Percentiles rank a stretch among this genome's conserved stretches.
Conservation (phyloP, 1,140 invertebrate species). For the Aphidius gifuensis region DNA sequence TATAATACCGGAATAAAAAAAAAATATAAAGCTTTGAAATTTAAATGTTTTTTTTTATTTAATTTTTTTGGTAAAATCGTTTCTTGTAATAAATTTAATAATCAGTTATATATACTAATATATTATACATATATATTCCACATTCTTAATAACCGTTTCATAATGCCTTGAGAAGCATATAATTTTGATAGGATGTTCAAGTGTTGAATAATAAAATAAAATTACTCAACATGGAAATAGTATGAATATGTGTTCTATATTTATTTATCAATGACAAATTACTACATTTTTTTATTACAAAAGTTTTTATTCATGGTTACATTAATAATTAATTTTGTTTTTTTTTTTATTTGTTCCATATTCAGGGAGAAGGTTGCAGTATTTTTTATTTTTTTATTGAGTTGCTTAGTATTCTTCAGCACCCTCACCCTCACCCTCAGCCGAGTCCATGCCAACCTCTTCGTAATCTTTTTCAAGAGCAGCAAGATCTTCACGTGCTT, state of each 20-base stretch:
- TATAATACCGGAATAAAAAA: neutral
- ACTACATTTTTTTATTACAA: too few species aligned
- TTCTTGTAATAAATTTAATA: neutral
- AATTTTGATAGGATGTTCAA: conserved; percentile 15
- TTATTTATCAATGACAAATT: too few species aligned
- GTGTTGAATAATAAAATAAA: conserved; percentile 3
- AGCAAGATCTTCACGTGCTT: conserved; percentile 78
- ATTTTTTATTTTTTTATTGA: too few species aligned
- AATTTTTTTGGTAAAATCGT: neutral
- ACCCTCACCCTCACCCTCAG: conserved; percentile 69
- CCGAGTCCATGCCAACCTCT: conserved; percentile 74
- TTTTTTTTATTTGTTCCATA: too few species aligned
- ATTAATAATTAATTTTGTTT: too few species aligned
- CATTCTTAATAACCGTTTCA: too few species aligned
- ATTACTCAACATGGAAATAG: neutral
- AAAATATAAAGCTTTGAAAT: neutral
- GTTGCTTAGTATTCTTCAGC: conserved; percentile 65
- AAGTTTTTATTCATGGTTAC: too few species aligned
- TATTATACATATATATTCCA: neutral
- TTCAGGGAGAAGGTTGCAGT: too few species aligned
- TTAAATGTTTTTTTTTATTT: neutral
- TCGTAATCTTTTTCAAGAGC: conserved; percentile 85
- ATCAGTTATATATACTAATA: too few species aligned
- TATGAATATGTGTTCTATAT: too few species aligned
- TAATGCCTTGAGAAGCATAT: conserved; percentile 6